Conservation (phyloP, 1,140 invertebrate genomes). For the Calliphora vicina region DNA sequence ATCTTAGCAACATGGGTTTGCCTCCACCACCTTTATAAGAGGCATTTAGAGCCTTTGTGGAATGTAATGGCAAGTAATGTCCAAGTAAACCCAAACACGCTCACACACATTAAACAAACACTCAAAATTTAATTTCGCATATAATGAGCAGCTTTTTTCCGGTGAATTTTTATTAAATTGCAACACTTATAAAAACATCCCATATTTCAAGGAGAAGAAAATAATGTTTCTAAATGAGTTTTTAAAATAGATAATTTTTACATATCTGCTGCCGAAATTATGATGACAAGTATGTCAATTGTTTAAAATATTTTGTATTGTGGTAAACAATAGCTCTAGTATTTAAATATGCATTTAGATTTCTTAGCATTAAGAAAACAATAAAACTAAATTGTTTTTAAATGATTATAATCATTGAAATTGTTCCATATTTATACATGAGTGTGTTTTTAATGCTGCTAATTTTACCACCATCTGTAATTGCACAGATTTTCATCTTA, state of each 20-base stretch:
- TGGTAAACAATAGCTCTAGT: background rate
- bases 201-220: background rate
- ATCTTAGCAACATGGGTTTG: background rate
- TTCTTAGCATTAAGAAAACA: background rate
- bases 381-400: background rate
- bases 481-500: background rate
- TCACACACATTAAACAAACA: constrained; percentile 55
- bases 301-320: background rate
- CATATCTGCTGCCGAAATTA: too few relatives aligned
- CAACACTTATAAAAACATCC: background rate
- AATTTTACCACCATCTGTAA: constrained; percentile 5
- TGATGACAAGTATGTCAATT: constrained; percentile 4
- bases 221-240: background rate
- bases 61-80: background rate
- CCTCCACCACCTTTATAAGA: background rate
- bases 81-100: background rate
- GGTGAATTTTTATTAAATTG: background rate
- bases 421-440: background rate
- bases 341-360: background rate
- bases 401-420: background rate
- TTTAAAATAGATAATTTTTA: too few relatives aligned
- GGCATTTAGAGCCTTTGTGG: background rate
- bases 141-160: constrained; percentile 62
- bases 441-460: background rate
- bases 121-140: constrained; percentile 63